Evolutionary conservation across 2,888 invertebrate species (phyloP), one percentile per base, ranked within the genome.

Genomic region (Drosophila bunnanda): DNA sequence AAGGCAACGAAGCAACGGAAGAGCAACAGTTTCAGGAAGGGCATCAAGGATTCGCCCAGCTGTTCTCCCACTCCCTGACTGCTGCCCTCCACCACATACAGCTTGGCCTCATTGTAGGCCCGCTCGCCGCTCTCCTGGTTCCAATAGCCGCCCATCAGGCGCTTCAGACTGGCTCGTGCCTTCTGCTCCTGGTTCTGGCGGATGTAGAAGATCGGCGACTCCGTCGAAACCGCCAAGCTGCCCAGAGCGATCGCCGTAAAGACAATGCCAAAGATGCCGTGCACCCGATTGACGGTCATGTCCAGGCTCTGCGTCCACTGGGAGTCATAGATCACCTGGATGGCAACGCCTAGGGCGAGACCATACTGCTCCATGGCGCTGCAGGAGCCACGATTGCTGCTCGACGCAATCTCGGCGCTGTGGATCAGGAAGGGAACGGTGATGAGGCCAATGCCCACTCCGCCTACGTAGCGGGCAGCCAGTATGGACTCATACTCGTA

Each of bases 401-500:
- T 60, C 0, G 46, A 58, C 0, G 82, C 65, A 4, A 89, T 79
- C 71, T 91, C 91, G 20, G 90, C 82, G 41, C 80, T 85, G 12
- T 89, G 85, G n/a, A 90, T 75, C 17, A 91, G 77, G 28, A 84
- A 89, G 25, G 89, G 73, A 6, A 91, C 68, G 0, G 83, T 81
- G 9, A 85, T 64, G 4, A 91, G 55, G 2, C 91, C 91, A 4
- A 87, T 81, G 4, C 88, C 91, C 20, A 90, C 74, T 5, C 91
- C 91, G 36, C 90, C 89, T 0, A 89, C 57, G 36, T 85, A 91
- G 5, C 91, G 90, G 4, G 89, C 91, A 4, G 81, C 84, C 9
- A 89, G 25, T 0, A 91, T 60, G 2, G 87, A 58, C 2, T 46
- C 44, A 17, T 73, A 70, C 0, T 88, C 59, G 9, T 70, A 46